Evolutionary conservation across 2,888 invertebrate species (phyloP).

Genomic region (Crossocerus cetratus): DNA sequence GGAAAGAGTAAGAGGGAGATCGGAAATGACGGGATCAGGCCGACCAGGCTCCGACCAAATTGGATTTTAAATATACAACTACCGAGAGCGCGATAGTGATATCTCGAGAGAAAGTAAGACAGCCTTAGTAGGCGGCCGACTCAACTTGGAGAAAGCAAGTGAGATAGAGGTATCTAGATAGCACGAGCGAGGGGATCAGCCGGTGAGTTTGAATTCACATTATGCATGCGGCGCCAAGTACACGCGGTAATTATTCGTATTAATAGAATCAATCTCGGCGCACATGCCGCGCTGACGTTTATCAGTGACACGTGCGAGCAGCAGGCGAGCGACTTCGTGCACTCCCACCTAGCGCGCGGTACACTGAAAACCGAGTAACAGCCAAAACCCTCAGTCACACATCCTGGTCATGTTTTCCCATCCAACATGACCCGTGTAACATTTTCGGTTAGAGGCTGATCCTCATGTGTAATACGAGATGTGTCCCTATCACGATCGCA

Average conservation of each 20-base stretch:
- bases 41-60: slow-evolving; percentile 42
- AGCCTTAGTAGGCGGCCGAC: not conserved
- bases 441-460: not conserved
- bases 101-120: no score
- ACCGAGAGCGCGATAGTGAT: slow-evolving; percentile 11
- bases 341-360: slow-evolving; percentile 41
- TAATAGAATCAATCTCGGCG: slow-evolving; percentile 63
- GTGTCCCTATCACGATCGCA: not conserved
- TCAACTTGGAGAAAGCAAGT: slow-evolving; percentile 6
- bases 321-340: slow-evolving; percentile 52
- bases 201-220: slow-evolving; percentile 50
- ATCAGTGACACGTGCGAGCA: slow-evolving; percentile 61
- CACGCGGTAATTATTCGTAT: slow-evolving; percentile 63
- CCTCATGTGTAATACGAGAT: not conserved
- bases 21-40: not conserved
- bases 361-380: slow-evolving; percentile 23
- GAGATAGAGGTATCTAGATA: not conserved
- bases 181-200: slow-evolving; percentile 8
- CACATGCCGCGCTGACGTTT: slow-evolving; percentile 60
- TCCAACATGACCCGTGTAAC: not conserved
- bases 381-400: not conserved
- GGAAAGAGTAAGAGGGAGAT: slow-evolving; percentile 11
- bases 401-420: not conserved
- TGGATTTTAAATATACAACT: slow-evolving; percentile 48
- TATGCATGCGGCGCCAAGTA: slow-evolving; percentile 63